Evolutionary conservation across 2,113 vertebrate species (phyloP).

Genomic region (Passer domesticus): DNA sequence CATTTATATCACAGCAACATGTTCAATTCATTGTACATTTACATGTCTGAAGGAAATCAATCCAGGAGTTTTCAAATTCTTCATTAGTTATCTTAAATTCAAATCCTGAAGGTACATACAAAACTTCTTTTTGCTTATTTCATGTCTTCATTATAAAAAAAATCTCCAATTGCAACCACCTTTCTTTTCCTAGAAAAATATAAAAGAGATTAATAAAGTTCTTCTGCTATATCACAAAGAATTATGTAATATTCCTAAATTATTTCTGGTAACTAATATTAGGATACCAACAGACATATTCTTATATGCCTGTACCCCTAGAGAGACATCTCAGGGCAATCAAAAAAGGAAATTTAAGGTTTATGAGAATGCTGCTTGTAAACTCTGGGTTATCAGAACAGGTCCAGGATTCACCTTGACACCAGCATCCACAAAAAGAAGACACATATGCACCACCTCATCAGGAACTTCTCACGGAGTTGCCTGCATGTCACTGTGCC

Average conservation of each 20-base stretch:
- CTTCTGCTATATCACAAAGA: not conserved
- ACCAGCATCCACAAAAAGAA: not conserved
- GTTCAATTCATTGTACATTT: not conserved
- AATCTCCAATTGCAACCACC: fast-evolving
- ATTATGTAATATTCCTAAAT: not conserved
- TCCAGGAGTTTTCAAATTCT: not conserved
- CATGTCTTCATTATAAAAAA: not conserved
- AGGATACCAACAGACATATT: not conserved
- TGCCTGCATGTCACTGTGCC: fast-evolving
- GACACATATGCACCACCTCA: not conserved
- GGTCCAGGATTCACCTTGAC: not conserved
- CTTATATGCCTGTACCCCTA: not conserved
- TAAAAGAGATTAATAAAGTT: not conserved
- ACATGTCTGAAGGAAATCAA: not conserved
- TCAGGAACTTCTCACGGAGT: not conserved
- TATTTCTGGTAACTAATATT: not conserved
- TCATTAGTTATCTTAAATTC: not conserved
- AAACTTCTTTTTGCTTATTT: not conserved
- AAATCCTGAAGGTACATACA: not conserved
- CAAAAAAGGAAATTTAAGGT: not conserved
- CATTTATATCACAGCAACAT: not conserved
- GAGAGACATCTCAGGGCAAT: not conserved
- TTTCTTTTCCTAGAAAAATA: not conserved
- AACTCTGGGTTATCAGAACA: not conserved
- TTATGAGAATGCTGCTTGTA: not conserved